phyloP scores from a whole-genome alignment of 2,113 vertebrate species.

The Hystrix cristata region DNA sequence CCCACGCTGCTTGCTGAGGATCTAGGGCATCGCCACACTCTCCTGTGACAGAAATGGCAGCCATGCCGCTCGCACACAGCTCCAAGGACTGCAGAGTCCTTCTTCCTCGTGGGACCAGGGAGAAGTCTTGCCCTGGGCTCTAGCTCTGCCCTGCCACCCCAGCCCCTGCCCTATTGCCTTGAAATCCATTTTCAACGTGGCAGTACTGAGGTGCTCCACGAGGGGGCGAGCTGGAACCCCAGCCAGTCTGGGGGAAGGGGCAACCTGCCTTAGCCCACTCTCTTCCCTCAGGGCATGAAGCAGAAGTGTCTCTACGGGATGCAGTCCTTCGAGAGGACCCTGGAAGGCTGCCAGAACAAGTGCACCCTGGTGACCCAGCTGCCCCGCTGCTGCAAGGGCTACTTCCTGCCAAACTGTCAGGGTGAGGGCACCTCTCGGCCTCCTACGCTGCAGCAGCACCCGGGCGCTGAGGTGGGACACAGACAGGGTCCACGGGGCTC shows the following conservation, averaged over 20 bases:
- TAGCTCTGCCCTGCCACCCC: neutral
- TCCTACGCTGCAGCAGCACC: neutral
- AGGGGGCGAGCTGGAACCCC: neutral
- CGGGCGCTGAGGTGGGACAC: accelerated
- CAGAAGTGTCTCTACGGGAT: conserved; percentile 87
- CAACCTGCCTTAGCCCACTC: accelerated
- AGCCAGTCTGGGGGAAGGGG: accelerated
- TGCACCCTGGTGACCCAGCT: conserved; percentile 90
- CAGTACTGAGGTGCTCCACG: neutral
- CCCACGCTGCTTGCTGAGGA: neutral
- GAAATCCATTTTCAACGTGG: neutral
- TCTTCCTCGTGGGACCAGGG: neutral
- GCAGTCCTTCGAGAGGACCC: neutral
- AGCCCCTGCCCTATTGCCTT: neutral
- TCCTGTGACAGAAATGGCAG: neutral
- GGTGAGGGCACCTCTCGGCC: conserved; percentile 86
- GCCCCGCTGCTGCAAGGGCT: conserved; percentile 93
- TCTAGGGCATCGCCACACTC: neutral
- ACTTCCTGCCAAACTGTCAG: conserved; percentile 94
- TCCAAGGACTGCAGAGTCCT: neutral
- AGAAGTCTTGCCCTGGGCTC: neutral
- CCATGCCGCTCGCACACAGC: neutral
- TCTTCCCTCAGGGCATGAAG: conserved; percentile 80
- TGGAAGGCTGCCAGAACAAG: conserved; percentile 90
- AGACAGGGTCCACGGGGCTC: accelerated